phyloP scores from a whole-genome alignment of 2,113 vertebrate genomes.

The Pelmatolapia mariae region DNA sequence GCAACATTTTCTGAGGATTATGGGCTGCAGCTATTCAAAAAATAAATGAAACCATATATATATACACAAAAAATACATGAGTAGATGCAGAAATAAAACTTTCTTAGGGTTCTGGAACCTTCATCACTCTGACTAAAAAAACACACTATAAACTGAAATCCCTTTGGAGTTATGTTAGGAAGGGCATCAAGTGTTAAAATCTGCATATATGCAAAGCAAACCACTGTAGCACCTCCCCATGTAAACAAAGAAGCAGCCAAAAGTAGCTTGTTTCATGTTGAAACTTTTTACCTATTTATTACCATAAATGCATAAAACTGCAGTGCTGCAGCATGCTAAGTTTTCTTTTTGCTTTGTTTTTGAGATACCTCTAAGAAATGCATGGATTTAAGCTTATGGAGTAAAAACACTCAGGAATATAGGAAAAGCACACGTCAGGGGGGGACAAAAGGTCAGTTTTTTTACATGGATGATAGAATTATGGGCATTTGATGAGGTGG shows the following conservation, averaged over 20 bases:
- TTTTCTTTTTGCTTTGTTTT: not conserved
- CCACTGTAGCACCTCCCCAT: not conserved
- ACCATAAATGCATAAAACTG: not conserved
- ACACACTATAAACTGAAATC: not conserved
- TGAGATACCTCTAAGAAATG: not conserved
- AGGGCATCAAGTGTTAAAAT: not conserved
- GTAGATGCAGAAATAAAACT: not conserved
- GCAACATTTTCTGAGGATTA: not conserved
- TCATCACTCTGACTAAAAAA: not conserved
- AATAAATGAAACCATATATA: not conserved
- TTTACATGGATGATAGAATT: not conserved
- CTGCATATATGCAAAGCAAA: not conserved
- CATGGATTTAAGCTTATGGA: not conserved
- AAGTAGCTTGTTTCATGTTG: not conserved
- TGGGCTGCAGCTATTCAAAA: not conserved
- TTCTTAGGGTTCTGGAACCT: not conserved
- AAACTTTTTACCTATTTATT: not conserved
- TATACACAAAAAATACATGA: not conserved
- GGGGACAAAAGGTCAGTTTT: not conserved
- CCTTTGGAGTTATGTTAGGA: not conserved
- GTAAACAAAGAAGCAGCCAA: not conserved
- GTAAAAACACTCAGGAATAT: not conserved
- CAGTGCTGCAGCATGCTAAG: not conserved
- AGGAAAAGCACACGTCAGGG: not conserved
- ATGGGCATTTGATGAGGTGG: conserved; percentile 6